Evolutionary conservation across 2,797 vertebrate genomes (phyloP), one percentile per base, ranked within the genome.

Genomic region (Knipowitschia caucasica): DNA sequence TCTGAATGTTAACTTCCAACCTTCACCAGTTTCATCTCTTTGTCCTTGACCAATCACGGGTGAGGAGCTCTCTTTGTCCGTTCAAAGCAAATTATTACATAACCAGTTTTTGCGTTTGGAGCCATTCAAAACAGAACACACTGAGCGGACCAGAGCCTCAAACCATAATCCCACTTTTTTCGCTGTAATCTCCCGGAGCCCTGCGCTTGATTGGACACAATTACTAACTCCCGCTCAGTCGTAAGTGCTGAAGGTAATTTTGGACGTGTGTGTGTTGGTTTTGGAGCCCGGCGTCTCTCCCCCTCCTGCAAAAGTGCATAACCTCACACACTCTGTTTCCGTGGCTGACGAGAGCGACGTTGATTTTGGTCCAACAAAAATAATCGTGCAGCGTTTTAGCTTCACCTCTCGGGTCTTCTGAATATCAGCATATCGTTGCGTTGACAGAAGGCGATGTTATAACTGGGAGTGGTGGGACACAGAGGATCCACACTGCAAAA

Each of bases 241-340:
- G 38, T 61, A 23, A 14, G 78, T 59, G 86, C 81, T 77, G 75
- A 74, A 75, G 69, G 58, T 63, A 57, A 66, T 68, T 70, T 70
- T 59, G 71, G 75, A 70, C 62, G 66, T 80, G 69, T 73, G 50
- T 63, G 59, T 80, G 90, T 92, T 93, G 88, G 75, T 88, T 73
- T 93, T 94, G 92, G 93, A 90, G 85, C 67, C 65, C 29, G 26
- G 29, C 38, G 69, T 35, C 78, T 54, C 61, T 8, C 30, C 70
- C 65, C 39, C 49, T 61, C 51, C 56, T 34, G 58, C 29, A 53
- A 67, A 59, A 31, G 84, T 70, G 71, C 69, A 61, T 82, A 67
- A 73, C 77, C 12, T 75, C 75, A 77, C 69, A 83, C 86, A 84
- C 84, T n/a, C n/a, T 50, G 78, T 84, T 90, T 90, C 77, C 85